phyloP scores from a whole-genome alignment of 2,797 vertebrate genomes.

The Silurus lanzhouensis region DNA sequence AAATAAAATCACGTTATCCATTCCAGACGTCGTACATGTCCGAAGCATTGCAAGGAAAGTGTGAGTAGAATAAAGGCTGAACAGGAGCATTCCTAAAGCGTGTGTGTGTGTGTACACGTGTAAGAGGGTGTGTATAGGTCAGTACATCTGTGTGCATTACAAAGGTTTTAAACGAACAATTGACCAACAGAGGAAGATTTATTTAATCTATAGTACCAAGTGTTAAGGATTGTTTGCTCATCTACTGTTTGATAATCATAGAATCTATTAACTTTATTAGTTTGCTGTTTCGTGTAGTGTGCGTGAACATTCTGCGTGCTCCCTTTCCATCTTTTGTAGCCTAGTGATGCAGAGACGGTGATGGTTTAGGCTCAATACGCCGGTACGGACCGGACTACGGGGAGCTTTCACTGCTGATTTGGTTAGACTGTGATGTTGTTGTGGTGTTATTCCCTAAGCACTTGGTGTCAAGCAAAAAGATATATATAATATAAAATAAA shows the following conservation, averaged over 20 bases:
- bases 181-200: slow-evolving; percentile 52
- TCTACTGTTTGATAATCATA: slow-evolving; percentile 59
- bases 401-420: slow-evolving; percentile 69
- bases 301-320: slow-evolving; percentile 64
- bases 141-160: slow-evolving; percentile 25
- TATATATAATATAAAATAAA: slow-evolving; percentile 64
- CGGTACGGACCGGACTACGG: slow-evolving; percentile 58
- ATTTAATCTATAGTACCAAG: slow-evolving; percentile 53
- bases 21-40: background rate
- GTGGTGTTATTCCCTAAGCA: slow-evolving; percentile 78
- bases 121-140: slow-evolving; percentile 18
- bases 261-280: slow-evolving; percentile 61
- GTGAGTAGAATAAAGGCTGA: background rate
- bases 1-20: background rate
- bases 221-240: slow-evolving; percentile 50
- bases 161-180: slow-evolving; percentile 36
- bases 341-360: slow-evolving; percentile 40
- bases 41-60: background rate
- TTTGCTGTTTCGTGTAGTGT: slow-evolving; percentile 60
- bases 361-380: slow-evolving; percentile 47
- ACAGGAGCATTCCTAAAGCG: background rate
- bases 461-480: slow-evolving; percentile 81
- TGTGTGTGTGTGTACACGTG: background rate
- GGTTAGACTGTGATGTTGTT: slow-evolving; percentile 73
- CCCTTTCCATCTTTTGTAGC: slow-evolving; percentile 44